These are phyloP conservation scores for Boloria euphrosyne DNA, from an alignment of 2,888 invertebrate species.

Conservation along the genomic window DNA sequence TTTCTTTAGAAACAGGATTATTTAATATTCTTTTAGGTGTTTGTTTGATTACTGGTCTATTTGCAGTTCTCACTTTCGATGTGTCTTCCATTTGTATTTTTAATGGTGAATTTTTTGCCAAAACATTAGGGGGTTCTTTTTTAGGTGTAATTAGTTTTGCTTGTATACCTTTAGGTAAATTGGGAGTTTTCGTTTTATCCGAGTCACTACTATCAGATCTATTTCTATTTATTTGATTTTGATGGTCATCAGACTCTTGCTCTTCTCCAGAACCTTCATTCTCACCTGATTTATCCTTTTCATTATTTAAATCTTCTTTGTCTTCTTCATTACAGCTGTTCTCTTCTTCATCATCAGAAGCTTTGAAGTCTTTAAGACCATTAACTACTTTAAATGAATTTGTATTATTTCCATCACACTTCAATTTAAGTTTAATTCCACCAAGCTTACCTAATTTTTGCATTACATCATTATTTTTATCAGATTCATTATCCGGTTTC, in stretches of 20 bases:
- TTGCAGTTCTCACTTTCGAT: constrained; percentile 48
- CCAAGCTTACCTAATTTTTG: constrained; percentile 71
- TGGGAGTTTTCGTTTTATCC: constrained; percentile 43
- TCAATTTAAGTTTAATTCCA: constrained; percentile 74
- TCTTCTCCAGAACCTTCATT: constrained; percentile 55
- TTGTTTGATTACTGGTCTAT: constrained; percentile 68
- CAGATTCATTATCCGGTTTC: constrained; percentile 48
- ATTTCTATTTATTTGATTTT: constrained; percentile 44
- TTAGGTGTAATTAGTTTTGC: constrained; percentile 48
- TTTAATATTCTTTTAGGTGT: constrained; percentile 69
- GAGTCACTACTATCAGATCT: constrained; percentile 55
- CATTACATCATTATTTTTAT: constrained; percentile 58
- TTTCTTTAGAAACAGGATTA: constrained; percentile 48
- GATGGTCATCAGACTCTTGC: constrained; percentile 48
- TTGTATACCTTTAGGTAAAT: constrained; percentile 53
- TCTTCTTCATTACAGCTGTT: constrained; percentile 60
- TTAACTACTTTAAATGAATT: constrained; percentile 74
- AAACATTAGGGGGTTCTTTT: constrained; percentile 46
- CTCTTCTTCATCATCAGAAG: constrained; percentile 70
- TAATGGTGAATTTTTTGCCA: constrained; percentile 46
- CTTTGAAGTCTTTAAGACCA: constrained; percentile 71
- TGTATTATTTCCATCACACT: constrained; percentile 67
- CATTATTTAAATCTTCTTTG: constrained; percentile 54
- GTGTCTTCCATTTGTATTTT: constrained; percentile 48
- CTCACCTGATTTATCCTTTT: constrained; percentile 43